Conservation (phyloP, 2,113 vertebrate species). For the Galbula dea region DNA sequence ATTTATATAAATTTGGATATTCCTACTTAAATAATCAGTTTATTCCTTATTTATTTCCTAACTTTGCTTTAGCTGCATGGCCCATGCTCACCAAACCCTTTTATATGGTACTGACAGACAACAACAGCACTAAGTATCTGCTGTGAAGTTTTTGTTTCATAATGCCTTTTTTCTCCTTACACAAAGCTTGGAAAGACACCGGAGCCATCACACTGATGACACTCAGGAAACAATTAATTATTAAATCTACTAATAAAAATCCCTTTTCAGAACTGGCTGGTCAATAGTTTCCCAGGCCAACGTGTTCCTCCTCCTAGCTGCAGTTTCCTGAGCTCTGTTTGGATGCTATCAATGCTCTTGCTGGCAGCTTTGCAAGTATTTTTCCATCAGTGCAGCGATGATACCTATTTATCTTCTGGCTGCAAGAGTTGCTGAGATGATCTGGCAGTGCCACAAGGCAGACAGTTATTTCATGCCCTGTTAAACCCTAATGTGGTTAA, state of each 20-base stretch:
- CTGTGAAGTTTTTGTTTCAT: not conserved
- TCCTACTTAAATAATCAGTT: not conserved
- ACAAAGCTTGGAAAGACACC: not conserved
- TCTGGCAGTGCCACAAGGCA: slow-evolving; percentile 84
- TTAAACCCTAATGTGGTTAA: slow-evolving; percentile 90
- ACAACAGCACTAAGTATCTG: not conserved
- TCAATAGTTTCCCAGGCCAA: not conserved
- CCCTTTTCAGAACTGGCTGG: not conserved
- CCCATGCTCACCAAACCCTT: not conserved
- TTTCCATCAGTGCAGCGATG: slow-evolving; percentile 41
- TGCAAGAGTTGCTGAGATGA: slow-evolving; percentile 81
- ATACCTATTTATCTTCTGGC: slow-evolving; percentile 84
- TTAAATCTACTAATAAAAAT: not conserved
- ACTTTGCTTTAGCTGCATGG: not conserved
- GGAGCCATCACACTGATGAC: not conserved
- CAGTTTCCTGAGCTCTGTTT: slow-evolving; percentile 4
- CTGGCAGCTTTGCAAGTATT: slow-evolving; percentile 27
- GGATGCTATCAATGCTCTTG: slow-evolving; percentile 9
- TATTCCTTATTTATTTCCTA: not conserved
- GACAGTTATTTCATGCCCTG: slow-evolving; percentile 94
- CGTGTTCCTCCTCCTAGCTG: not conserved
- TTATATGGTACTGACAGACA: not conserved
- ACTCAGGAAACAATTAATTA: not conserved
- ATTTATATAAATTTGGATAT: not conserved
- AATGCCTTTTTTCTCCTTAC: not conserved